Evolutionary conservation across 2,888 invertebrate genomes (phyloP).

Genomic region (Tuta absoluta): DNA sequence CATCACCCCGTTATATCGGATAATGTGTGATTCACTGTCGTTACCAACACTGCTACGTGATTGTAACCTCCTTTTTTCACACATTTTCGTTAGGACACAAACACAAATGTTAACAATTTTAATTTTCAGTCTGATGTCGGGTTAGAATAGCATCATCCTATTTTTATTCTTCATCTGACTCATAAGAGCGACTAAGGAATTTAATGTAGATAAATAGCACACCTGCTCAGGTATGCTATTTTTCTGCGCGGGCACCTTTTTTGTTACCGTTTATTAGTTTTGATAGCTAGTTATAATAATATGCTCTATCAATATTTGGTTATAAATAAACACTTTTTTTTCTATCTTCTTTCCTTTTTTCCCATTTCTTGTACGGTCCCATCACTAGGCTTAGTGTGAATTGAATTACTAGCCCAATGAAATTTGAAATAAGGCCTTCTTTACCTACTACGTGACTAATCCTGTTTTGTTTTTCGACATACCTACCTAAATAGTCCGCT

Average conservation of each 20-base stretch:
- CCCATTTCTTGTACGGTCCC: background rate
- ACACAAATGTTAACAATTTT: background rate
- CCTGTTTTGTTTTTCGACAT: constrained; percentile 6
- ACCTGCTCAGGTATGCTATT: no score
- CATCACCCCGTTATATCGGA: constrained; percentile 46
- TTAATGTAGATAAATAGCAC: no score
- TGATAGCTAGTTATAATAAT: no score
- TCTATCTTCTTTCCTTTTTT: background rate
- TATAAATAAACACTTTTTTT: no score
- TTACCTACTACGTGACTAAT: constrained; percentile 15
- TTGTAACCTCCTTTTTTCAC: constrained; percentile 45
- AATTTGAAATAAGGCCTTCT: constrained; percentile 17
- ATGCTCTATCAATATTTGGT: no score
- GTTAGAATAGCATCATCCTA: background rate
- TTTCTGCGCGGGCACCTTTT: no score
- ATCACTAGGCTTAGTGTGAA: constrained; percentile 20
- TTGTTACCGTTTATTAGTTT: no score
- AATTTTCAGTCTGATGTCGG: background rate
- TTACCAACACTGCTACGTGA: constrained; percentile 60
- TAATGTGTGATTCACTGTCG: constrained; percentile 66
- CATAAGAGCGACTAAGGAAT: no score
- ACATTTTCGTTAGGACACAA: background rate
- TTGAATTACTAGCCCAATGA: constrained; percentile 27
- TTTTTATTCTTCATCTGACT: background rate
- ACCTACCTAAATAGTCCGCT: background rate